These are phyloP conservation scores for Coenonympha arcania DNA, from an alignment of 2,888 invertebrate species.

Conservation along the genomic window DNA sequence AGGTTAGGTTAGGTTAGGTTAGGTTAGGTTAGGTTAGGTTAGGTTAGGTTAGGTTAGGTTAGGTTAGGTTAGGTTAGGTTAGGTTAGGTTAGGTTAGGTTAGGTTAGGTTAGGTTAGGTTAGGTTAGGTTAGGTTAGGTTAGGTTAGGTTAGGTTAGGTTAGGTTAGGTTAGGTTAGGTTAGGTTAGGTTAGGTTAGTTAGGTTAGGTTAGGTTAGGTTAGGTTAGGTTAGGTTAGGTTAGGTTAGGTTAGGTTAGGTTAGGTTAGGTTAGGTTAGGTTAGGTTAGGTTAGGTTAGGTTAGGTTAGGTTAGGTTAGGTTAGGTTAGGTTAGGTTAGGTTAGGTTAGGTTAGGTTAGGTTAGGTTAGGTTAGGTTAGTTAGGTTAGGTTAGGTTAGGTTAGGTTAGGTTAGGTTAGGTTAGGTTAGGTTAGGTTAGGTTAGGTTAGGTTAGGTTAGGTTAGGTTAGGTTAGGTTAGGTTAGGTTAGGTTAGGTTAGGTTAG, in stretches of 20 bases:
- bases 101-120: conserved; percentile 20
- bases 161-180: conserved; percentile 27
- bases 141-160: conserved; percentile 24
- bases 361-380: conserved; percentile 24
- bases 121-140: conserved; percentile 23
- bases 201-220: conserved; percentile 26
- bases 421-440: conserved; percentile 27
- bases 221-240: conserved; percentile 34
- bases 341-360: conserved; percentile 30
- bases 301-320: conserved; percentile 34
- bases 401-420: conserved; percentile 25
- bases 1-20: conserved; percentile 14
- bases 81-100: conserved; percentile 24
- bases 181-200: conserved; percentile 27
- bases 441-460: conserved; percentile 26
- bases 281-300: conserved; percentile 34
- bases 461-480: conserved; percentile 27
- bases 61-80: conserved; percentile 19
- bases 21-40: conserved; percentile 26
- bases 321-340: conserved; percentile 32
- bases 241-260: conserved; percentile 34
- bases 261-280: conserved; percentile 34
- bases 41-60: conserved; percentile 1
- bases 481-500: conserved; percentile 30
- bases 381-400: conserved; percentile 16